phyloP scores from a whole-genome alignment of 2,888 invertebrate genomes.

The Alitta virens region DNA sequence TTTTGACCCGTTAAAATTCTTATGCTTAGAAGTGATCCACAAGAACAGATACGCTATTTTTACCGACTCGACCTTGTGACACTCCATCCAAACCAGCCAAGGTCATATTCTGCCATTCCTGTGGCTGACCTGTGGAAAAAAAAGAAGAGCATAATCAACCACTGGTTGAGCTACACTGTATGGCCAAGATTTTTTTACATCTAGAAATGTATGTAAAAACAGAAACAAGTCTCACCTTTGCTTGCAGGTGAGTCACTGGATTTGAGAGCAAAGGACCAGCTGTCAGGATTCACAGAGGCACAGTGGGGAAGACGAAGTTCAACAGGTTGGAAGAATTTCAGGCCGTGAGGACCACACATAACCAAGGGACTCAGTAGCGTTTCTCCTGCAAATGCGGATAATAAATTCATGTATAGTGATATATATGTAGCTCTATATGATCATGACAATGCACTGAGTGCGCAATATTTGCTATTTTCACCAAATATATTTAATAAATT shows the following conservation, averaged over 20 bases:
- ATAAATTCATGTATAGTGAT: neutral
- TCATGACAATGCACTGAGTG: too few species aligned
- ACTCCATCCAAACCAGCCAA: conserved; percentile 82
- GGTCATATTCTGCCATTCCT: conserved; percentile 77
- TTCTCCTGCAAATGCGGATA: conserved; percentile 72
- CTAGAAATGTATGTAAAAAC: too few species aligned
- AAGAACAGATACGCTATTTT: conserved; percentile 84
- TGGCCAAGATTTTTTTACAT: too few species aligned
- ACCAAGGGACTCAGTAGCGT: conserved; percentile 90
- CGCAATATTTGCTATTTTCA: too few species aligned
- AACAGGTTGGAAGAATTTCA: conserved; percentile 84
- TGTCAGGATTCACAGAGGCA: conserved; percentile 58
- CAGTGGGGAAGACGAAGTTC: conserved; percentile 83
- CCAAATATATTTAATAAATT: too few species aligned
- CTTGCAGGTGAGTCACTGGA: conserved; percentile 53
- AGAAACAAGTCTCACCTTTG: conserved; percentile 20
- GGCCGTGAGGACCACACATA: conserved; percentile 92
- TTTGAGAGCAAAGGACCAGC: conserved; percentile 61
- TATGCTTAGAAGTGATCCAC: conserved; percentile 79
- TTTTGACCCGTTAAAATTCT: too few species aligned
- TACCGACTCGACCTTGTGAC: conserved; percentile 67
- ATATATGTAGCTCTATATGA: too few species aligned
- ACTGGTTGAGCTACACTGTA: too few species aligned
- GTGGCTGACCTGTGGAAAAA: conserved; percentile 54
- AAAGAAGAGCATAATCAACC: neutral